These are phyloP conservation scores for Gandaritis pyraliata DNA, from an alignment of 2,888 invertebrate species.

Conservation along the genomic window DNA sequence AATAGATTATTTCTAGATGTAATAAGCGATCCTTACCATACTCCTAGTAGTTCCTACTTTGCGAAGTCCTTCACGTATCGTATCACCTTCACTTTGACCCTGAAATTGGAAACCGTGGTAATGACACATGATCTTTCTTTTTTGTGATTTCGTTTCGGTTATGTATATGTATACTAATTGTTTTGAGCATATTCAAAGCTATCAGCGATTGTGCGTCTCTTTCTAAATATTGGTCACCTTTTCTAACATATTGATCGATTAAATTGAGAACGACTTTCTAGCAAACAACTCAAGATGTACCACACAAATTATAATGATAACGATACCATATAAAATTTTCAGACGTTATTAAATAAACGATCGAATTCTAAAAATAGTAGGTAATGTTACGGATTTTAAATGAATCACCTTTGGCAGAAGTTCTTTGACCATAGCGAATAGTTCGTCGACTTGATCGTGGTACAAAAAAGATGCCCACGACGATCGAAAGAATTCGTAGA, in stretches of 20 bases:
- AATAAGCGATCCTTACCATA: constrained; percentile 11
- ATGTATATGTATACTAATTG: too few species aligned
- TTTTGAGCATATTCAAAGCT: too few species aligned
- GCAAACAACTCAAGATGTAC: too few species aligned
- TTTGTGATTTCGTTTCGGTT: too few species aligned
- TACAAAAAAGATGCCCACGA: constrained; percentile 87
- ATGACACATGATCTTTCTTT: too few species aligned
- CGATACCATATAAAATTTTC: neutral
- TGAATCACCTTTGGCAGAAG: constrained; percentile 67
- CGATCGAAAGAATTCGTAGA: constrained; percentile 86
- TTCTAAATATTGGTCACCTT: too few species aligned
- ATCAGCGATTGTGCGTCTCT: too few species aligned
- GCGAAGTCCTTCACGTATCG: constrained; percentile 58
- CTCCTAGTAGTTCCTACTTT: constrained; percentile 39
- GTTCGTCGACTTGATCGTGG: constrained; percentile 82
- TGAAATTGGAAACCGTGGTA: constrained; percentile 45
- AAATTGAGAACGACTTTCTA: too few species aligned
- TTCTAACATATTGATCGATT: too few species aligned
- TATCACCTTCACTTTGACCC: constrained; percentile 58
- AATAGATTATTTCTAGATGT: too few species aligned
- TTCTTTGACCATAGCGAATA: constrained; percentile 75
- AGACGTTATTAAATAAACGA: neutral
- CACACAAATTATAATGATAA: too few species aligned
- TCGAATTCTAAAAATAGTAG: neutral
- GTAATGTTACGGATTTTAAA: constrained; percentile 10